Conservation (phyloP, 2,113 vertebrate species). For the Nycticryphes semicollaris region DNA sequence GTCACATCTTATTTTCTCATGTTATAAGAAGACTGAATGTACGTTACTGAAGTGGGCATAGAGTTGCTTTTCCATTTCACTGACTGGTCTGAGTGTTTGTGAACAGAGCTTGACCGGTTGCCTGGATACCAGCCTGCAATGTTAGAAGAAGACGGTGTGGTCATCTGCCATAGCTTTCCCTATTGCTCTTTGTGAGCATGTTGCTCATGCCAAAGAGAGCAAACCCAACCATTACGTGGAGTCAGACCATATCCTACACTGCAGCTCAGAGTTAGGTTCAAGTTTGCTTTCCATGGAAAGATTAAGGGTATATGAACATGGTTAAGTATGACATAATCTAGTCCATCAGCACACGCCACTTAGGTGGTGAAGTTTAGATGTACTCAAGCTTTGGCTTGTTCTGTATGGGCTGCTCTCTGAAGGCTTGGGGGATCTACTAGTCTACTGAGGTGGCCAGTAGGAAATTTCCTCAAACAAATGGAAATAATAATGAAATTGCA, state of each 20-base stretch:
- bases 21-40: not conserved
- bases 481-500: not conserved
- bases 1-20: not conserved
- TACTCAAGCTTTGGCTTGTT: not conserved
- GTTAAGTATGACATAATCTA: not conserved
- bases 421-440: not conserved
- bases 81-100: not conserved
- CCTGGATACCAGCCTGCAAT: not conserved
- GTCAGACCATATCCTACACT: not conserved
- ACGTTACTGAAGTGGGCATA: not conserved
- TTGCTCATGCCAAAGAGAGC: not conserved
- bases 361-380: not conserved
- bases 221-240: not conserved
- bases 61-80: not conserved
- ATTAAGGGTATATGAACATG: not conserved
- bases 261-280: not conserved
- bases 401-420: not conserved
- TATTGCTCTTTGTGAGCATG: not conserved
- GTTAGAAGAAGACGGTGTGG: not conserved
- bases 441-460: not conserved
- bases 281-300: not conserved
- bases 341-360: too few species aligned
- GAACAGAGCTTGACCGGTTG: not conserved
- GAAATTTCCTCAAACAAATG: not conserved
- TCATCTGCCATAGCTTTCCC: not conserved